Evolutionary conservation across 1,140 invertebrate genomes (phyloP).

Genomic region (Hylyphantes graminicola): DNA sequence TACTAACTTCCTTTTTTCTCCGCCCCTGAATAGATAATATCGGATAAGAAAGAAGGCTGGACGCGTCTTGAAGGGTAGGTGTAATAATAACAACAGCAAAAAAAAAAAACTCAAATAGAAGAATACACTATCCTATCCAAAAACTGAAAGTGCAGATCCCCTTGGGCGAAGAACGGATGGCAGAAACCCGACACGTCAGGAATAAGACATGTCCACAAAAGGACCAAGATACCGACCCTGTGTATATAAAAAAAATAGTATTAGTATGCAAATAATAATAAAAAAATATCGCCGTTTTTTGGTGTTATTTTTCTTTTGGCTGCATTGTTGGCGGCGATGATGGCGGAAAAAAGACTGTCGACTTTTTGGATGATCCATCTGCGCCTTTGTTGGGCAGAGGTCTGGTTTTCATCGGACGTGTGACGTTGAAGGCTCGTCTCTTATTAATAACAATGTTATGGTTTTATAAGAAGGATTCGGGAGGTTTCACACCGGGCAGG

Average conservation of each 20-base stretch:
- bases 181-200: constrained; percentile 14
- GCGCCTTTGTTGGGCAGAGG: no score
- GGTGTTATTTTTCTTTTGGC: constrained; percentile 23
- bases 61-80: neutral
- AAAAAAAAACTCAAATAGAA: neutral
- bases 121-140: neutral
- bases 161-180: neutral
- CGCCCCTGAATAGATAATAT: constrained; percentile 32
- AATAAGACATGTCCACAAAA: neutral
- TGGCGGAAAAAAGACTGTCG: constrained; percentile 4
- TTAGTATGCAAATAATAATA: constrained; percentile 22
- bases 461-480: no score
- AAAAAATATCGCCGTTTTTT: constrained; percentile 3
- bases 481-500: no score
- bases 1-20: neutral
- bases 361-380: neutral
- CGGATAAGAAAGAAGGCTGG: neutral
- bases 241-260: constrained; percentile 2
- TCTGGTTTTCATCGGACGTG: no score
- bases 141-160: neutral
- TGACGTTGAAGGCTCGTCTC: no score
- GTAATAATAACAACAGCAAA: no score
- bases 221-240: constrained; percentile 16
- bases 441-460: no score
- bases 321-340: constrained; percentile 16